Evolutionary conservation across 2,113 vertebrate species (phyloP), one percentile per base, ranked within the genome.

Genomic region (Oenanthe melanoleuca): DNA sequence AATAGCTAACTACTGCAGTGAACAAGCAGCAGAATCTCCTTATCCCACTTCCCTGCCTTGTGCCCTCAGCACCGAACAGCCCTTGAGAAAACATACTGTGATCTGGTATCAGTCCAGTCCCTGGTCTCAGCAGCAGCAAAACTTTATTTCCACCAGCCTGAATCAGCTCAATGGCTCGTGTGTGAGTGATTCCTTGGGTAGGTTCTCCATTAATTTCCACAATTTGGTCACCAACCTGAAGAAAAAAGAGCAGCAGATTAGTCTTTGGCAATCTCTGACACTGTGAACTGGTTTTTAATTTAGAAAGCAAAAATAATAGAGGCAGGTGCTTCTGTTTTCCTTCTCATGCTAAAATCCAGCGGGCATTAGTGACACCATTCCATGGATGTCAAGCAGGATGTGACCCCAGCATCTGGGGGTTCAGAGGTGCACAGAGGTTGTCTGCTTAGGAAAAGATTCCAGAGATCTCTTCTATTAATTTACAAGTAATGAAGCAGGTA

Each of bases 191-290:
- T 91, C 99, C 99, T 96, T 99, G 99, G 2, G 99, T 99, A 72
- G 99, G 99, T 80, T 99, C 99, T 28, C 99, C 99, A 12, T 99
- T 99, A 92, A 99, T 99, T 97, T 99, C 99, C 87, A 99, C 99
- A 11, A 99, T 99, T 96, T 99, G 99, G 98, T 99, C 99, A 49
- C 99, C 99, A 42, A 99, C 99, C 99, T 99, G 97, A 82, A 3
- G 20, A 37, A 89, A 80, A 52, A 92, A 94, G 34, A 96, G n/a
- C 37, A 69, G 21, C 9, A 38, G 33, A 5, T 97, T 38, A 94
- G 73, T 44, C 21, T 49, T 34, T 33, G 34, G 34, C 22, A 31
- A 31, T 6, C 18, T 74, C 34, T 25, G 63, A 28, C 34, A 8
- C 49, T 1, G 1, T 3, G 24, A 84, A 47, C 17, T 45, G 0